Conservation (phyloP, 2,113 vertebrate genomes). For the Brevimyrus niger region DNA sequence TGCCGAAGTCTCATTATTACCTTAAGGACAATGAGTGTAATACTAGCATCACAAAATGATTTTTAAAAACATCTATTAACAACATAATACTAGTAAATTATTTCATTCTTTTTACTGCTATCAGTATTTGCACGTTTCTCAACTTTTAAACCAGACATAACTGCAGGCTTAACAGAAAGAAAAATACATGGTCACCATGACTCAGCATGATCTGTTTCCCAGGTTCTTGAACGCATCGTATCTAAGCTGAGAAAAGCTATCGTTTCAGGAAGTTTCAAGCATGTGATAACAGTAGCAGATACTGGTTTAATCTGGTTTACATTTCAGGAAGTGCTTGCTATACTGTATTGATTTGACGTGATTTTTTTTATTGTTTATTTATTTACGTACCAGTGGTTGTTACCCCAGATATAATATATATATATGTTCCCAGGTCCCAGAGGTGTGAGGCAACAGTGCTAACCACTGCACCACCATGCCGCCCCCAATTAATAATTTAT, state of each 20-base stretch:
- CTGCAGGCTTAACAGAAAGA: neutral
- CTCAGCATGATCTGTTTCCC: neutral
- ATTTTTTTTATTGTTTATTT: neutral
- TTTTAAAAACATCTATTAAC: neutral
- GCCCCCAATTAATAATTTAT: too few species aligned
- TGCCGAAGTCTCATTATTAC: neutral
- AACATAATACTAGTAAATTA: neutral
- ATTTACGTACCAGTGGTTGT: neutral
- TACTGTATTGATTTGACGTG: neutral
- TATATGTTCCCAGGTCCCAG: too few species aligned
- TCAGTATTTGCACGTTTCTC: neutral
- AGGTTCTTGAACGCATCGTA: neutral
- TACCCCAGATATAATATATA: neutral
- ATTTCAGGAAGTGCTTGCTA: neutral
- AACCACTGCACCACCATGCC: too few species aligned
- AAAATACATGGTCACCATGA: neutral
- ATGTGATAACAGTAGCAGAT: neutral
- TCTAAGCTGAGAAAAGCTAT: neutral
- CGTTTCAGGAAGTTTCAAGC: neutral
- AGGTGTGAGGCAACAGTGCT: too few species aligned
- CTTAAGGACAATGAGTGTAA: neutral
- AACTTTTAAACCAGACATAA: neutral
- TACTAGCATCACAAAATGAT: neutral
- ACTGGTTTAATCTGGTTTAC: slow-evolving; percentile 4
- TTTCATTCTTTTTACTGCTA: neutral